Conservation (phyloP, 2,113 vertebrate species). For the Etheostoma cragini region DNA sequence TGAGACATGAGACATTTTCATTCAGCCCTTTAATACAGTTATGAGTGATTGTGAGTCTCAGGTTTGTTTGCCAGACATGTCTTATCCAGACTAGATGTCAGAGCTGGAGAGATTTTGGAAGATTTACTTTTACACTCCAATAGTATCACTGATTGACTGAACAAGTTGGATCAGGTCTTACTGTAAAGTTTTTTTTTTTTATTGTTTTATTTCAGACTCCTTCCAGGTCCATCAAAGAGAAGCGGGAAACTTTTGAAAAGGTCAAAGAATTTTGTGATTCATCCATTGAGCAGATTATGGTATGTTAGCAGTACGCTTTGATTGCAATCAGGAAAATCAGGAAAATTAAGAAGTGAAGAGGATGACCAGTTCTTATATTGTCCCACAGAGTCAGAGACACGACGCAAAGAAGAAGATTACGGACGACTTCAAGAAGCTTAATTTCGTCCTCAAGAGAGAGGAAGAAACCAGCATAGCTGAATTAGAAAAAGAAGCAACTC, state of each 20-base stretch:
- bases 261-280: background rate
- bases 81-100: no score
- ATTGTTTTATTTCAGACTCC: background rate
- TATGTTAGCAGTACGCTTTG: background rate
- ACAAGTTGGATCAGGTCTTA: background rate
- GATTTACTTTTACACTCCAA: background rate
- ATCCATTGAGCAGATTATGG: slow-evolving; percentile 15
- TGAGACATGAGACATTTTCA: no score
- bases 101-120: background rate
- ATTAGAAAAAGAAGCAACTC: slow-evolving; percentile 15
- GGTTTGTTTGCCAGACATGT: no score
- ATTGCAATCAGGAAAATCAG: background rate
- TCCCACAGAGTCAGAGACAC: slow-evolving; percentile 13
- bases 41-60: no score
- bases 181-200: background rate
- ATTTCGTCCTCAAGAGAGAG: background rate
- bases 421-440: slow-evolving; percentile 28
- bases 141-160: no score
- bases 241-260: slow-evolving; percentile 9
- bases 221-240: background rate
- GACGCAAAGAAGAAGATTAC: slow-evolving; percentile 13
- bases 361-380: background rate
- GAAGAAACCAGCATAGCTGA: background rate
- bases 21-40: no score
- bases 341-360: background rate